Conservation (phyloP, 2,797 vertebrate species). For the Philypnodon macrostomus region DNA sequence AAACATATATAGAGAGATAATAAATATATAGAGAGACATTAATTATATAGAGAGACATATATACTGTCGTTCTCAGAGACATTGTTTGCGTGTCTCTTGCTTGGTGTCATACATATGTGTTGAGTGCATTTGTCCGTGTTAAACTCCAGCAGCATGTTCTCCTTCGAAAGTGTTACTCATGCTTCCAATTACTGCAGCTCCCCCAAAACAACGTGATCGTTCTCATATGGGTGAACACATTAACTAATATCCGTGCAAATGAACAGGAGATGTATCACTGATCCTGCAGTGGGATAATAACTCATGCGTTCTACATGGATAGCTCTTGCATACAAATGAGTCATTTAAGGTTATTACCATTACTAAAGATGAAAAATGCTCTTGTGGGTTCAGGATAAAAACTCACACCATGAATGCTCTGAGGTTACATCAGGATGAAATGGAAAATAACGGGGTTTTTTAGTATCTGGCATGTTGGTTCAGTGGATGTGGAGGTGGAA, state of each 20-base stretch:
- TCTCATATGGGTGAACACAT: constrained; percentile 17
- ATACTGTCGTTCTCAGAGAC: no score
- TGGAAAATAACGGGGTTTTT: no score
- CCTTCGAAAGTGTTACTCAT: background rate
- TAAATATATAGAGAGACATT: no score
- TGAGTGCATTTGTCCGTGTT: no score
- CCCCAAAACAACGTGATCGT: background rate
- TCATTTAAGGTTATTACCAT: constrained; percentile 13
- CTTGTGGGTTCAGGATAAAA: background rate
- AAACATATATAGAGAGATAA: no score
- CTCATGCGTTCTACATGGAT: constrained; percentile 6
- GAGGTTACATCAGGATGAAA: background rate
- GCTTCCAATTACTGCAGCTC: background rate
- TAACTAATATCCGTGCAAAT: constrained; percentile 16
- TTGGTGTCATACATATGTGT: no score
- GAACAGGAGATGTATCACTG: constrained; percentile 1
- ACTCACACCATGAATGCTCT: background rate
- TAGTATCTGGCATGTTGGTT: no score
- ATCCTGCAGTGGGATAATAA: constrained; percentile 14
- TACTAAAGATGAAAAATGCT: constrained; percentile 7
- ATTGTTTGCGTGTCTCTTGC: no score
- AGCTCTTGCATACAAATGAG: constrained; percentile 17
- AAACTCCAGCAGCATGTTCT: no score
- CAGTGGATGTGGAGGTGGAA: no score
- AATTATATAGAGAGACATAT: no score